Evolutionary conservation across 2,113 vertebrate genomes (phyloP).

Genomic region (Grallaria varia): DNA sequence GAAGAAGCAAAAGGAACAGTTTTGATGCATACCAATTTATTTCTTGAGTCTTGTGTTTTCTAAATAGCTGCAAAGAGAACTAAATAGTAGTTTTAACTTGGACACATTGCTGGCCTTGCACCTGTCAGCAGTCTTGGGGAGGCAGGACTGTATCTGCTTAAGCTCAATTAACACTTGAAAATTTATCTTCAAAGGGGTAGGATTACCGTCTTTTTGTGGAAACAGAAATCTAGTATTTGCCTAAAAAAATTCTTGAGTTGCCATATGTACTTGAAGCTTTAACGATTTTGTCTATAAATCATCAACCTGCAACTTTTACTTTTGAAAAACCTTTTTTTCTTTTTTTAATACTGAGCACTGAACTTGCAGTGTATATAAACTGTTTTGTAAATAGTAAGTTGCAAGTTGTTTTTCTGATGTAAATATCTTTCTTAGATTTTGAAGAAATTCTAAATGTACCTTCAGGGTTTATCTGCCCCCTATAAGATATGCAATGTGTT

Average conservation of each 20-base stretch:
- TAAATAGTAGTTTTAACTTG: background rate
- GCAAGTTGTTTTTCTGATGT: background rate
- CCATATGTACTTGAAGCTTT: background rate
- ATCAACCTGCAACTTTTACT: background rate
- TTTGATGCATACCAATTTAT: background rate
- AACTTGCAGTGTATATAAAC: background rate
- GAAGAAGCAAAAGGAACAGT: background rate
- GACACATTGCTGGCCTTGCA: background rate
- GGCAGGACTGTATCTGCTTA: conserved; percentile 13
- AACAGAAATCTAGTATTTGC: background rate
- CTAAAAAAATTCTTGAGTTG: background rate
- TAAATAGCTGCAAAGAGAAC: conserved; percentile 13
- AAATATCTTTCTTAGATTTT: background rate
- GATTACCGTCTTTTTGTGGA: background rate
- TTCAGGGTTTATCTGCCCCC: background rate
- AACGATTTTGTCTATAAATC: background rate
- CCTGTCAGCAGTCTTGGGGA: conserved; percentile 29
- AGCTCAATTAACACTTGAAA: conserved; percentile 46
- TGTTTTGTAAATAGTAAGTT: background rate
- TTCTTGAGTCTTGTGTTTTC: background rate
- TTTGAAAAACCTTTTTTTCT: background rate
- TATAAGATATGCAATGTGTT: background rate
- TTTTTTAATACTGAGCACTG: background rate
- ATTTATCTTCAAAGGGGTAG: conserved; percentile 26
- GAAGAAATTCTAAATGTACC: background rate